Evolutionary conservation across 2,888 invertebrate genomes (phyloP), one percentile per base, ranked within the genome.

Genomic region (Heliconius hortense): DNA sequence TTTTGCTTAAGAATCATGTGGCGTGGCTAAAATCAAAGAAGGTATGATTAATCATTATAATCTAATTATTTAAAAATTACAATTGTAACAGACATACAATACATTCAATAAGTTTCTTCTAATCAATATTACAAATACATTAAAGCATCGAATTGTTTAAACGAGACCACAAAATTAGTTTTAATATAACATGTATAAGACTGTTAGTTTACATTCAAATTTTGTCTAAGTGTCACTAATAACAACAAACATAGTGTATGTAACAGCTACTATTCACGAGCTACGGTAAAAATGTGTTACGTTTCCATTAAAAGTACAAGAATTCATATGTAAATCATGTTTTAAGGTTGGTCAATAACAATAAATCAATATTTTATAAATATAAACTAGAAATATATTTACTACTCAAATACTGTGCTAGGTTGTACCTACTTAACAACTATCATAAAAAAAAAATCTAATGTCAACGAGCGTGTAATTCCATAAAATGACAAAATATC

Each of bases 231-330:
- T 28, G 39, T 31, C 69, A 74, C 69, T 63, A 62, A 63, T 69
- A 56, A 69, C 56, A 69, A 56, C 56, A 35, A 77, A 75, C 72
- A 74, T 63, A 73, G 74, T 74, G 53, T 79, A 80, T 67, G 62
- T 77, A 78, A 80, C 75, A 76, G 75, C 75, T 77, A 78, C 74
- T 73, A 74, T 78, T 68, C 70, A 72, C 69, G 75, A 78, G 78
- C 68, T 35, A 74, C 76, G 31, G 72, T 77, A 75, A 60, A 72
- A 72, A 63, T 69, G 56, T 69, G 69, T 69, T 56, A 69, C 31
- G 68, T 69, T 69, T 69, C 39, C 24, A 24, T 69, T 68, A n/a
- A 68, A 69, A 31, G 7, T 69, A 53, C 18, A 56, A 31, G 28
- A 31, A n/a, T 69, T 53, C 7, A 31, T n/a, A 13, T 0, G 39